Evolutionary conservation across 2,888 invertebrate genomes (phyloP), one percentile per base, ranked within the genome.

Genomic region (Diploptera punctata): DNA sequence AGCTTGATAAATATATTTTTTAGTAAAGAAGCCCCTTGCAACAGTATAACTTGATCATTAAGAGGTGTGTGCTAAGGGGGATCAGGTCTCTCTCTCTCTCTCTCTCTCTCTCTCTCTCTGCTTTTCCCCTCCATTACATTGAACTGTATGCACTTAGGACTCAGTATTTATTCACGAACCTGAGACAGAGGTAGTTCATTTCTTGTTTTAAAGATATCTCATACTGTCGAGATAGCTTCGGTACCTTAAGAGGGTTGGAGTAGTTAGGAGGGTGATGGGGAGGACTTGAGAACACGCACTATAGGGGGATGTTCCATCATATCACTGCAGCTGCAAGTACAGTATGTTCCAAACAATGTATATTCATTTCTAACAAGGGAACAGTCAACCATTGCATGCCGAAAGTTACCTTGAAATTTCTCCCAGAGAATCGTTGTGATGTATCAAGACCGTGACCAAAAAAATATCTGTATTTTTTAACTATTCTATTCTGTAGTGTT

Each of bases 31-130:
- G 26, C n/a, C 31, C n/a, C 57, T 31, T 24, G 2, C 5, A 29
- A 57, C n/a, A n/a, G n/a, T n/a, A 57, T 57, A 57, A 9, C 57
- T 57, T 57, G 26, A 57, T 57, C 57, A 57, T 57, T 57, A 57
- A 57, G 54, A 57, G 31, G 57, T 24, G 54, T 26, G 26, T 54
- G 26, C 29, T 2, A n/a, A 29, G 57, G 26, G 26, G 57, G n/a
- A n/a, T n/a, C n/a, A n/a, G n/a, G n/a, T n/a, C n/a, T n/a, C n/a
- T n/a, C n/a, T n/a, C n/a, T n/a, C n/a, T n/a, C n/a, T n/a, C n/a
- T n/a, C n/a, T n/a, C n/a, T n/a, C n/a, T 24, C 2, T 19, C 13
- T 52, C 24, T 52, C 24, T 7, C 21, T 24, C 9, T 1, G 21
- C 52, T 5, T 24, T 31, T 29, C 31, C 31, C 29, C 31, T 57